Base-by-base conservation (phyloP, 2,888 invertebrate species). In the Andrena bicolor region DNA sequence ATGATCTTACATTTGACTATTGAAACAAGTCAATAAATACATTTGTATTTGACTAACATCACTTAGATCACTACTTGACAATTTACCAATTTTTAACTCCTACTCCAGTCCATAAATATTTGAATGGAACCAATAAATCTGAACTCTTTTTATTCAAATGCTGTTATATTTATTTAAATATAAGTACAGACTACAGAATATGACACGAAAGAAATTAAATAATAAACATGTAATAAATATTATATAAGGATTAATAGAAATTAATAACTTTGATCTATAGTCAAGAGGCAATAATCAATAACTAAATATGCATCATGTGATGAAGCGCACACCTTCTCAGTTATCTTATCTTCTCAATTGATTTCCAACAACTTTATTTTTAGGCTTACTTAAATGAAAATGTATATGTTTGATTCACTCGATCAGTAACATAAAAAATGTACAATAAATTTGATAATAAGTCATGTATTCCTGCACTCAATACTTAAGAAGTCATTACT, bases 281-380 rank as follows among this genome's bases (percentile, higher is more conserved):
- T 97, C 89, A 97, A 35, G 10, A 35, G 35, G 35, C 35, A n/a
- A n/a, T n/a, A n/a, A n/a, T n/a, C n/a, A n/a, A n/a, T n/a, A n/a
- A n/a, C n/a, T n/a, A n/a, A n/a, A n/a, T 35, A 35, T 96, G 7
- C 94, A 84, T 96, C 96, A 76, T 96, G 95, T 88, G 96, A 96
- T 85, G 97, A 97, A 16, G 98, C 95, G 93, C 98, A 98, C 87
- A 98, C 95, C 94, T 99, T 98, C 0, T 97, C 97, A 51, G 97
- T 97, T 88, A 98, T 96, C 94, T 98, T 97, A 49, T 98, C 94
- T 88, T 96, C 96, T 60, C 97, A 94, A 85, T 96, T 96, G 83
- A 97, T 96, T 10, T 10, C 10, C 35, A 35, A 35, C 10, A 35
- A 35, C 35, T 35, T 35, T 10, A 35, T 10, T 35, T 35, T 35